Evolutionary conservation across 1,140 invertebrate genomes (phyloP).

Genomic region (Dendrolimus kikuchii): DNA sequence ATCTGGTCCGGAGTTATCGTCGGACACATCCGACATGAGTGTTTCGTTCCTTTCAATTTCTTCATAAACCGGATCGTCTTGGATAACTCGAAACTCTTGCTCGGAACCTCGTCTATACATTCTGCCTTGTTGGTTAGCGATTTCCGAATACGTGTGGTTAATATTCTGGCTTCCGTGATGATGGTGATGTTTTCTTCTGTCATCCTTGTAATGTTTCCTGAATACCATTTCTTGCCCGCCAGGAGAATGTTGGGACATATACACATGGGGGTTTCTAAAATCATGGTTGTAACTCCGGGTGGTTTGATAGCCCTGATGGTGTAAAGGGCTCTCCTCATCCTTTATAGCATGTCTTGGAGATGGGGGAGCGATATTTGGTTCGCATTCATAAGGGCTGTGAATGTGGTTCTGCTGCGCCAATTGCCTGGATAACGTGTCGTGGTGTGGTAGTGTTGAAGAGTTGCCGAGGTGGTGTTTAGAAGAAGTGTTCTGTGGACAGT

Average conservation of each 20-base stretch:
- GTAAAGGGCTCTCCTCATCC: conserved; percentile 56
- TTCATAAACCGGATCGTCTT: conserved; percentile 86
- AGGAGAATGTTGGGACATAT: conserved; percentile 65
- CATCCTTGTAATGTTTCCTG: conserved; percentile 62
- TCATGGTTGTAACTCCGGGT: conserved; percentile 75
- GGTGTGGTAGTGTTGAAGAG: conserved; percentile 56
- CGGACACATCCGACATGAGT: conserved; percentile 84
- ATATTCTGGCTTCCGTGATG: conserved; percentile 55
- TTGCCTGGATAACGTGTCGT: conserved; percentile 57
- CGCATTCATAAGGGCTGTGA: conserved; percentile 54
- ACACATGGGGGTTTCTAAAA: conserved; percentile 69
- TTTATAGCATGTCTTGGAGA: conserved; percentile 47
- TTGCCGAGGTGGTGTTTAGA: conserved; percentile 65
- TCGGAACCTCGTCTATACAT: conserved; percentile 65
- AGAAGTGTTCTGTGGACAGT: conserved; percentile 69
- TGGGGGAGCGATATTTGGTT: conserved; percentile 28
- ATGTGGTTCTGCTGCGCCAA: conserved; percentile 48
- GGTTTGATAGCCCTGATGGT: conserved; percentile 59
- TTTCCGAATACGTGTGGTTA: conserved; percentile 77
- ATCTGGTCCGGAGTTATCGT: conserved; percentile 85
- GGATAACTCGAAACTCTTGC: conserved; percentile 62
- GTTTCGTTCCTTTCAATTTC: conserved; percentile 84
- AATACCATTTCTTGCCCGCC: conserved; percentile 66
- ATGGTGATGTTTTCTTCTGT: conserved; percentile 58
- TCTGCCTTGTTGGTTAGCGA: conserved; percentile 63